Conservation (phyloP, 2,888 invertebrate species). For the Calephelis perditalis region DNA sequence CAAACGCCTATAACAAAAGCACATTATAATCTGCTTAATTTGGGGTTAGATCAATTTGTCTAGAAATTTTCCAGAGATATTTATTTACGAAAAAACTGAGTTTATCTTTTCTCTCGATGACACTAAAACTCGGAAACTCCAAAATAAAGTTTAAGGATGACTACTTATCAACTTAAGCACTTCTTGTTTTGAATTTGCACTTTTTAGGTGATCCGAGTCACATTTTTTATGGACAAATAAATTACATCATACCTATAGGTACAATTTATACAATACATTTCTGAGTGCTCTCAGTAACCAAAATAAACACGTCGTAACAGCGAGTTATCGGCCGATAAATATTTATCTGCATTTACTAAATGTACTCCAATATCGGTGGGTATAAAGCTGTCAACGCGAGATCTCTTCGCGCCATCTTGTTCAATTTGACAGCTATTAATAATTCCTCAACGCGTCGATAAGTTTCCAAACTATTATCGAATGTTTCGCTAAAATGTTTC, state of each 20-base stretch:
- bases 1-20: too few relatives aligned
- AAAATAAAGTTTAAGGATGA: too few relatives aligned
- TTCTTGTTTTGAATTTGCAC: too few relatives aligned
- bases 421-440: conserved; percentile 50
- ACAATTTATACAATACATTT: conserved; percentile 10
- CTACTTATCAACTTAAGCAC: too few relatives aligned
- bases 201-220: too few relatives aligned
- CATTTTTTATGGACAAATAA: not conserved
- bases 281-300: conserved; percentile 39
- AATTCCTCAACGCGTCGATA: conserved; percentile 35
- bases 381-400: conserved; percentile 62
- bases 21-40: too few relatives aligned
- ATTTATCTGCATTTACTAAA: conserved; percentile 73
- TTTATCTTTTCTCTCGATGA: too few relatives aligned
- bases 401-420: conserved; percentile 63
- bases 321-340: conserved; percentile 60
- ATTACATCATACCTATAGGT: not conserved
- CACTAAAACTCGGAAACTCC: too few relatives aligned
- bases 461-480: conserved; percentile 33
- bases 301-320: conserved; percentile 55
- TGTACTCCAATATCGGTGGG: conserved; percentile 62
- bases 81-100: too few relatives aligned
- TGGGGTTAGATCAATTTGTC: too few relatives aligned
- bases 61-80: too few relatives aligned
- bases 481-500: conserved; percentile 39